These are phyloP conservation scores for Astropecten irregularis DNA, from an alignment of 53 echinoderm and acorn worm species.

Conservation along the genomic window DNA sequence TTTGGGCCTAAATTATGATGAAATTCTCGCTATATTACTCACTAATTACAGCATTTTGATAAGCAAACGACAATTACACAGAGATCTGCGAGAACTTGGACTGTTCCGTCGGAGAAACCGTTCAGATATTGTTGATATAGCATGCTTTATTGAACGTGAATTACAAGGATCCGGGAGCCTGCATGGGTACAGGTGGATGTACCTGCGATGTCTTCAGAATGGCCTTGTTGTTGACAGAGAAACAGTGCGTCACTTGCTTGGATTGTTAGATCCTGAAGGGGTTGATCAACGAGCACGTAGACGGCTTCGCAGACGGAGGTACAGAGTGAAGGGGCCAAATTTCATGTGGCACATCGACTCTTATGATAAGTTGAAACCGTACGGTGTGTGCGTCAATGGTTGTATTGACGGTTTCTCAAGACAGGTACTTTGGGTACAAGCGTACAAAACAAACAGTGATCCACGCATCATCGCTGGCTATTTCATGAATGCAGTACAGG, in stretches of 20 bases:
- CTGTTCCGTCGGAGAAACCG: background rate
- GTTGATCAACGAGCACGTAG: constrained; percentile 37
- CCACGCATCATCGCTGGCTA: constrained; percentile 60
- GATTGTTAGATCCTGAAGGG: constrained; percentile 36
- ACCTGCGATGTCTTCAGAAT: constrained; percentile 38
- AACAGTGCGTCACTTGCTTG: constrained; percentile 51
- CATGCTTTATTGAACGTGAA: constrained; percentile 27
- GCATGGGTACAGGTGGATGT: constrained; percentile 68
- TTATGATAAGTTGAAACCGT: constrained; percentile 57
- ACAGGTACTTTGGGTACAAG: constrained; percentile 50
- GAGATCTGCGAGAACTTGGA: background rate
- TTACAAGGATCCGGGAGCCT: constrained; percentile 45
- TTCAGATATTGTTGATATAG: constrained; percentile 22
- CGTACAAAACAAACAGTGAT: constrained; percentile 47
- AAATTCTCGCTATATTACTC: too few relatives aligned
- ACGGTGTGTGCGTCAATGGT: constrained; percentile 59
- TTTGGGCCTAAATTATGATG: too few relatives aligned
- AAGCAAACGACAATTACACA: too few relatives aligned
- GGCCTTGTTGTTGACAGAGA: constrained; percentile 58
- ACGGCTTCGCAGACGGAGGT: constrained; percentile 42
- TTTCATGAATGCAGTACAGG: constrained; percentile 35
- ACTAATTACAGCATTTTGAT: too few relatives aligned
- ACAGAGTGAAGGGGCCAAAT: constrained; percentile 47
- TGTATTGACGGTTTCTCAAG: constrained; percentile 62
- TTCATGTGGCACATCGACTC: constrained; percentile 63